Percentiles rank a stretch among this genome's conserved stretches.
Conservation (phyloP, 2,113 vertebrate species). For the Entomyzon cyanotis region DNA sequence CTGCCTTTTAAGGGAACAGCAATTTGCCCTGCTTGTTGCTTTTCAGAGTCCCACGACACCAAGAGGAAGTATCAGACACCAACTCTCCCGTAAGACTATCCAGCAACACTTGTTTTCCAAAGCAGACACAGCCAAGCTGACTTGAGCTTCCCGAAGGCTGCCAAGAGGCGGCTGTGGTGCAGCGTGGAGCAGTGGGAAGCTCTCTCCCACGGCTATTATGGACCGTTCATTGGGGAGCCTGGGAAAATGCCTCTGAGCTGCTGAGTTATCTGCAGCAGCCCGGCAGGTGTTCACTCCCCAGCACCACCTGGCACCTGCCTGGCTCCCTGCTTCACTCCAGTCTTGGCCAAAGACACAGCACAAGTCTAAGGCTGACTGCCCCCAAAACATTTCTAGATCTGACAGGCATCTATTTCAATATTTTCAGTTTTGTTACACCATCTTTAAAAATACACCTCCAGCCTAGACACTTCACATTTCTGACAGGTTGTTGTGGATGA, state of each 20-base stretch:
- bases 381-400: background rate
- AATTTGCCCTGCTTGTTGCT: constrained; percentile 41
- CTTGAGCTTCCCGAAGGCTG: constrained; percentile 77
- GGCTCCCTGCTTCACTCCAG: background rate
- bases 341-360: constrained; percentile 42
- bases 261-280: constrained; percentile 76
- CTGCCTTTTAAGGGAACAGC: constrained; percentile 31
- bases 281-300: constrained; percentile 83
- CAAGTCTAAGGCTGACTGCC: background rate
- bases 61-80: constrained; percentile 72
- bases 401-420: background rate
- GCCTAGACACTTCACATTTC: background rate
- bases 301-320: constrained; percentile 55
- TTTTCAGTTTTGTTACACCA: background rate
- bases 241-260: constrained; percentile 85
- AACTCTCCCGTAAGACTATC: constrained; percentile 78
- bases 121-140: constrained; percentile 71
- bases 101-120: constrained; percentile 79
- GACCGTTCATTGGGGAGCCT: constrained; percentile 83
- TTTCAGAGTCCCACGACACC: constrained; percentile 41
- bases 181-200: constrained; percentile 75
- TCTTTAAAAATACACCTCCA: background rate
- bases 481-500: background rate
- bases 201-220: constrained; percentile 85
- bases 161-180: constrained; percentile 81